Conservation (phyloP, 2,113 vertebrate genomes). For the Lepidothrix coronata region DNA sequence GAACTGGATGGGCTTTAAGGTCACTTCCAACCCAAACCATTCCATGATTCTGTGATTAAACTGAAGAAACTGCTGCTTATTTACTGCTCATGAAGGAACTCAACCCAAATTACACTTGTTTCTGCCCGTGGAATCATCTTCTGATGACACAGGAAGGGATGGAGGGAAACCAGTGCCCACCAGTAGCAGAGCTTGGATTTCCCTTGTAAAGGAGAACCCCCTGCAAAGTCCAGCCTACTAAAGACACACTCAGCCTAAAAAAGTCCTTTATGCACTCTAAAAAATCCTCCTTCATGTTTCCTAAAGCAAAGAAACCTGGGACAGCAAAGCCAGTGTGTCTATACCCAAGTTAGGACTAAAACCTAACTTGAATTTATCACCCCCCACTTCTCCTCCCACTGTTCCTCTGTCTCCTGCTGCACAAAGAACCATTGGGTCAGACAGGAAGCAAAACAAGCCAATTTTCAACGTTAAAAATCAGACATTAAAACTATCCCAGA, state of each 20-base stretch:
- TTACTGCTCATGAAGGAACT: background rate
- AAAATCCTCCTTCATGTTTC: background rate
- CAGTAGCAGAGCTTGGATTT: background rate
- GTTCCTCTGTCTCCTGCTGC: background rate
- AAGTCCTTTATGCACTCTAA: background rate
- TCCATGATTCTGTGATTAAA: background rate
- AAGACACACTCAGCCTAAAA: background rate
- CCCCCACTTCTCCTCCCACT: background rate
- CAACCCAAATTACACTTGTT: background rate
- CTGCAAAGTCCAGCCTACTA: background rate
- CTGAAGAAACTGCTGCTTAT: background rate
- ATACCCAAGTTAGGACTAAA: background rate
- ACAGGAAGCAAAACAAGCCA: background rate
- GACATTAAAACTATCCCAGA: background rate
- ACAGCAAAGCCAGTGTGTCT: background rate
- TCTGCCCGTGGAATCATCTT: background rate
- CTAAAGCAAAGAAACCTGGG: background rate
- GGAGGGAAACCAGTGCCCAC: background rate
- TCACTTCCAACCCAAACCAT: background rate
- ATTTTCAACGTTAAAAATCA: background rate
- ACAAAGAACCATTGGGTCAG: background rate
- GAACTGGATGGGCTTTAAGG: rapidly evolving
- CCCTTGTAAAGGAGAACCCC: background rate
- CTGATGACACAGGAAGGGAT: background rate
- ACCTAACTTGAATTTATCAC: background rate